Conservation (phyloP, 2,113 vertebrate genomes). For the Channa argus region DNA sequence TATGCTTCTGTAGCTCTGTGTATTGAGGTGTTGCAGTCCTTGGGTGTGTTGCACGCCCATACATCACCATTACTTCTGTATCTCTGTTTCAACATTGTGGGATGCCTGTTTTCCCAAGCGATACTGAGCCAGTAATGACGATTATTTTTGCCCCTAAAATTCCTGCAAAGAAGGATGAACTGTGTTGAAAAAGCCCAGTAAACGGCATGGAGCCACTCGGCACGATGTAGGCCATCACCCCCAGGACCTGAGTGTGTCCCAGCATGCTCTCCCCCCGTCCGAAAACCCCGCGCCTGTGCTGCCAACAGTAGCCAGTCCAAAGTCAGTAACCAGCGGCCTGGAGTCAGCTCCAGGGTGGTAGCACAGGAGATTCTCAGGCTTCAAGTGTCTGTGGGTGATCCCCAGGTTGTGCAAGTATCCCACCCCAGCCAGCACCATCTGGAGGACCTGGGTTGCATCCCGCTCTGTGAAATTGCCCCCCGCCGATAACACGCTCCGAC, state of each 20-base stretch:
- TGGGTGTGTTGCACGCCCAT: too few species aligned
- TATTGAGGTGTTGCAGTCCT: background rate
- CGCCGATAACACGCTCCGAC: slow-evolving; percentile 74
- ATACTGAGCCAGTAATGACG: background rate
- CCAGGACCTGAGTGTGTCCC: slow-evolving; percentile 75
- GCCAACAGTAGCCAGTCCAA: slow-evolving; percentile 74
- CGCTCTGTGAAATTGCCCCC: slow-evolving; percentile 76
- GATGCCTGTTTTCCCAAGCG: background rate
- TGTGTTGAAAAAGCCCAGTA: background rate
- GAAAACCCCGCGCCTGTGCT: slow-evolving; percentile 3
- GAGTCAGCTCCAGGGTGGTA: slow-evolving; percentile 77
- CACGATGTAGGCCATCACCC: slow-evolving; percentile 75
- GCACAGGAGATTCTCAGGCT: slow-evolving; percentile 78
- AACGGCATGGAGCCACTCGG: slow-evolving; percentile 78
- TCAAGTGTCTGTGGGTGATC: slow-evolving; percentile 75
- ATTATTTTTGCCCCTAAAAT: background rate
- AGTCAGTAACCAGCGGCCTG: slow-evolving; percentile 75
- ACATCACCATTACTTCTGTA: too few species aligned
- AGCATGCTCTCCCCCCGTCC: background rate
- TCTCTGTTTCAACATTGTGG: too few species aligned
- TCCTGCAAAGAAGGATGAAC: background rate
- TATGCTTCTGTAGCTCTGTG: background rate
- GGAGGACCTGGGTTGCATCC: slow-evolving; percentile 73
- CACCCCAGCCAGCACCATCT: slow-evolving; percentile 71
- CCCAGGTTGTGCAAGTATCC: slow-evolving; percentile 75